Percentiles rank a stretch among this genome's conserved stretches.
Evolutionary conservation across 2,888 invertebrate genomes (phyloP).

Genomic region (Busseola fusca): DNA sequence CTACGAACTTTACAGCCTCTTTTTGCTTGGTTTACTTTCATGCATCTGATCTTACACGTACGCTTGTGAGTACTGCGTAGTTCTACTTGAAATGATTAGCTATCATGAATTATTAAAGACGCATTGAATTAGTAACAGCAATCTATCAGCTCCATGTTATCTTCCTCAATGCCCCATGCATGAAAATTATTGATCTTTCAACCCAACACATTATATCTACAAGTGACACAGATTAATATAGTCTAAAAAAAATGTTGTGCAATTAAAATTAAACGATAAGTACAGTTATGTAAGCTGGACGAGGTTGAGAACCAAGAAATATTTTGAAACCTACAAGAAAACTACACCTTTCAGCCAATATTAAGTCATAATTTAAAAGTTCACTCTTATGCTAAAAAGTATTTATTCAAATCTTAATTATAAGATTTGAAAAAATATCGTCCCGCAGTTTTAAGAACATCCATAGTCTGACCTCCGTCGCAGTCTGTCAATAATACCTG

Average conservation of each 20-base stretch:
- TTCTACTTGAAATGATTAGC: not conserved
- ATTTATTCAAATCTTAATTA: no score
- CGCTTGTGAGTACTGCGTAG: not conserved
- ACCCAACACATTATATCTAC: conserved; percentile 28
- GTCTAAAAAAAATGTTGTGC: conserved; percentile 14
- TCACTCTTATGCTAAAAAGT: no score
- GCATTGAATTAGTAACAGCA: not conserved
- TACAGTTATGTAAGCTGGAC: not conserved
- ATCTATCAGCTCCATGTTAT: conserved; percentile 11
- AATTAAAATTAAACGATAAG: conserved; percentile 9
- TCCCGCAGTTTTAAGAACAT: not conserved
- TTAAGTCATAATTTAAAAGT: no score
- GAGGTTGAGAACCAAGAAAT: not conserved
- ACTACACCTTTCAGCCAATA: no score
- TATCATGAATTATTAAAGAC: not conserved
- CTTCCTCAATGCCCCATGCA: conserved; percentile 6
- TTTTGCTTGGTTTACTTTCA: no score
- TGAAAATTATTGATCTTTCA: conserved; percentile 37
- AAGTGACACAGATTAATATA: conserved; percentile 8
- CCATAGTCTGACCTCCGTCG: no score
- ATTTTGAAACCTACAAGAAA: no score
- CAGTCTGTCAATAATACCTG: not conserved
- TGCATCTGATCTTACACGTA: not conserved
- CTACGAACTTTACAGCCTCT: no score
- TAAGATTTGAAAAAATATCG: no score